Percentiles rank a stretch among this genome's conserved stretches.
phyloP scores from a whole-genome alignment of 1,140 invertebrate species.

The Latrodectus geometricus region DNA sequence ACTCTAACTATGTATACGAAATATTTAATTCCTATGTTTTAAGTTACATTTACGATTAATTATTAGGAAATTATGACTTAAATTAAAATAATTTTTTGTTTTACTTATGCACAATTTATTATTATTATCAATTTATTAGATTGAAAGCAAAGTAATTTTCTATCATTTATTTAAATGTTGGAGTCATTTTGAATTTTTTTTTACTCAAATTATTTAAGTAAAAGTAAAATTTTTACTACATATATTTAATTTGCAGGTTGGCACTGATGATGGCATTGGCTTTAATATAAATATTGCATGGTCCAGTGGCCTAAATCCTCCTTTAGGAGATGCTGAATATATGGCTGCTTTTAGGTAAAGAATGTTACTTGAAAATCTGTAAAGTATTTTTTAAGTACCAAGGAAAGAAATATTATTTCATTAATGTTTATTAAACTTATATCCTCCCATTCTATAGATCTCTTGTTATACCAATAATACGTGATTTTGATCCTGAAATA shows the following conservation, averaged over 20 bases:
- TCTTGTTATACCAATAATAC: conserved; percentile 91
- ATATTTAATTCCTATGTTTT: too few species aligned
- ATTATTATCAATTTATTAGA: too few species aligned
- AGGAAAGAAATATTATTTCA: neutral
- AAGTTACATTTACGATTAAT: too few species aligned
- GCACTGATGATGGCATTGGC: conserved; percentile 89
- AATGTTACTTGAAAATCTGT: neutral
- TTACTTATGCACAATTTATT: too few species aligned
- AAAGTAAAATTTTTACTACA: neutral
- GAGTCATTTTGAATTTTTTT: neutral
- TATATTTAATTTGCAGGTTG: conserved; percentile 75
- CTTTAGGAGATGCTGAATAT: conserved; percentile 97
- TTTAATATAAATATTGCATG: conserved; percentile 98
- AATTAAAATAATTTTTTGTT: too few species aligned
- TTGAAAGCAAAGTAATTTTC: neutral
- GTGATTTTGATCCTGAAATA: conserved; percentile 93
- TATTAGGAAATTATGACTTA: too few species aligned
- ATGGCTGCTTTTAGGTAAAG: conserved; percentile 90
- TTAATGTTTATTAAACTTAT: neutral
- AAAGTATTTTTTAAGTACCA: neutral
- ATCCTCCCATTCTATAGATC: conserved; percentile 68
- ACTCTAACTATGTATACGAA: too few species aligned
- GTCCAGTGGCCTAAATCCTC: conserved; percentile 89
- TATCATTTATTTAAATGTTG: neutral
- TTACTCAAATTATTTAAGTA: neutral